These are phyloP conservation scores for Actinemys pallida DNA, from an alignment of 2,113 vertebrate species.

Conservation along the genomic window DNA sequence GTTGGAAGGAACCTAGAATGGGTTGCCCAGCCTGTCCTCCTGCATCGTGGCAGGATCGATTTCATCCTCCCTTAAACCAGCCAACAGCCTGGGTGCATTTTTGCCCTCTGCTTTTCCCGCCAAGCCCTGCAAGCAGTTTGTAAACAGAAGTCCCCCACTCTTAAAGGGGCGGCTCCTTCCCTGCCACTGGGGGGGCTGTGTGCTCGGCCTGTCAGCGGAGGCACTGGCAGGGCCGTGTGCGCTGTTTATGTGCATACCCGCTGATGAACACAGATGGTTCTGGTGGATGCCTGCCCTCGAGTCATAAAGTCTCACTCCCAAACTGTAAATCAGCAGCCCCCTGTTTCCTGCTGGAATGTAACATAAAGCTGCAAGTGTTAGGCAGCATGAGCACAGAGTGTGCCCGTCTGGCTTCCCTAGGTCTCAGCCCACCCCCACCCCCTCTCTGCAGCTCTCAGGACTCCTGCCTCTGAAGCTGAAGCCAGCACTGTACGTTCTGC, in stretches of 20 bases:
- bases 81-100: neutral
- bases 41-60: neutral
- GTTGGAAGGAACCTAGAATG: neutral
- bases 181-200: neutral
- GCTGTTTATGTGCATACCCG: slow-evolving; percentile 49
- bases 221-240: neutral
- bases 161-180: neutral
- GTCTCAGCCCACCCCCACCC: neutral
- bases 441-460: neutral
- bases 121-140: neutral
- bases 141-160: neutral
- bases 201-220: fast-evolving
- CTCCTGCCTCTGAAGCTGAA: neutral
- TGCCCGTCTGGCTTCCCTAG: neutral
- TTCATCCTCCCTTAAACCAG: neutral
- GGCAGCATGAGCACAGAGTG: neutral
- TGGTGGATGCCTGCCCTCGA: slow-evolving; percentile 11
- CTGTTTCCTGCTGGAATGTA: fast-evolving
- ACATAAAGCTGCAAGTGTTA: fast-evolving
- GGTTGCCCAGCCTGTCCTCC: neutral
- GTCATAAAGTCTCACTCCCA: neutral
- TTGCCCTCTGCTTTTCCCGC: neutral
- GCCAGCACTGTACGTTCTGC: neutral
- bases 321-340: fast-evolving
- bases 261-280: slow-evolving; percentile 19